A percentile compares a stretch with the other conserved stretches of the same genome.
Conservation (phyloP, 2,113 vertebrate genomes). For the Catagonus wagneri region DNA sequence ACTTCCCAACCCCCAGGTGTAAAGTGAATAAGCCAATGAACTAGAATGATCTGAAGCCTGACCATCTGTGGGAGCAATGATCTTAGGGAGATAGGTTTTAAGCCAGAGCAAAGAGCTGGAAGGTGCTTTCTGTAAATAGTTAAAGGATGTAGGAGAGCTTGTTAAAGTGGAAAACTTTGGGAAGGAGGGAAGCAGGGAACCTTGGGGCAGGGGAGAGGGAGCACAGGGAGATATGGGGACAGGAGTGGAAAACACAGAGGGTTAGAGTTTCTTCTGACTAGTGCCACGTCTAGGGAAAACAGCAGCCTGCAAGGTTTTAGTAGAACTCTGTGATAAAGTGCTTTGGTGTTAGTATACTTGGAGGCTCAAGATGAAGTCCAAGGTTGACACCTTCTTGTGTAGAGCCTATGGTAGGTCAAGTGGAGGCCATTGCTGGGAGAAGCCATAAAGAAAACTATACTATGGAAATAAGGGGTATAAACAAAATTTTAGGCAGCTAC, state of each 20-base stretch:
- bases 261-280: not conserved
- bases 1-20: not conserved
- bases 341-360: not conserved
- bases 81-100: conserved; percentile 25
- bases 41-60: not conserved
- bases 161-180: not conserved
- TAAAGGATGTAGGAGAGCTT: not conserved
- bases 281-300: not conserved
- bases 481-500: not conserved
- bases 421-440: not conserved
- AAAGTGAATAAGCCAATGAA: not conserved
- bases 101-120: not conserved
- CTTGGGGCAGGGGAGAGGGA: not conserved
- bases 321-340: not conserved
- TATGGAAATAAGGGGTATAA: not conserved
- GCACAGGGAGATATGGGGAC: not conserved
- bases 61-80: not conserved
- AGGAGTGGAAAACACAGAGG: not conserved
- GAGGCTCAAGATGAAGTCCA: not conserved
- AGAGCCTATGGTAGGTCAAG: not conserved
- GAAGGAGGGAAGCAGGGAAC: not conserved
- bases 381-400: not conserved
- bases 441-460: not conserved
- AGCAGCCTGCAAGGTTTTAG: not conserved
- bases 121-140: not conserved